These are phyloP conservation scores for Cavia aperea DNA, from an alignment of 2,113 vertebrate genomes.

Conservation along the genomic window DNA sequence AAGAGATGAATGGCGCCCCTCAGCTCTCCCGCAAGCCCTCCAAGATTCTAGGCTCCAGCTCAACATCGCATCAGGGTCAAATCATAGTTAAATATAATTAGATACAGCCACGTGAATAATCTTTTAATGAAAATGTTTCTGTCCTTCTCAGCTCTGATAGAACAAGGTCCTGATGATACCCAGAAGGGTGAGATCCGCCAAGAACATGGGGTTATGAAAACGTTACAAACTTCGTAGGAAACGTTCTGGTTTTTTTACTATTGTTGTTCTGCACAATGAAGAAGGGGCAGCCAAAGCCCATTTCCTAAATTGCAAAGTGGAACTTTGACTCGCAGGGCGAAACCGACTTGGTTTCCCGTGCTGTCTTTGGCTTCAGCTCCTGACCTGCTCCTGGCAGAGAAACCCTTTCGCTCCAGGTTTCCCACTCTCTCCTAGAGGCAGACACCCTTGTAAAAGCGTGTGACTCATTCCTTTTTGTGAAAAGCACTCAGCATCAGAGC, in stretches of 20 bases:
- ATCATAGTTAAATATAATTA: background rate
- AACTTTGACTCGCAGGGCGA: constrained; percentile 23
- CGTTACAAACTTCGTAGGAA: background rate
- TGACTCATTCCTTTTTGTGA: constrained; percentile 59
- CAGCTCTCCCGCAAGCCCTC: rapidly evolving
- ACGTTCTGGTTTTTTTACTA: background rate
- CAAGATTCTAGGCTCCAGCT: background rate
- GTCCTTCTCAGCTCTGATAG: background rate
- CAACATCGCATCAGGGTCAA: background rate
- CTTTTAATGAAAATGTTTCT: background rate
- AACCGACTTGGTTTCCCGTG: background rate
- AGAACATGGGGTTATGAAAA: constrained; percentile 26
- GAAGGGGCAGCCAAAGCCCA: constrained; percentile 4
- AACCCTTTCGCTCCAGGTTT: background rate
- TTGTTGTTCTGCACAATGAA: background rate
- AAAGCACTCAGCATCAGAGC: constrained; percentile 44
- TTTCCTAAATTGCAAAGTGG: constrained; percentile 27
- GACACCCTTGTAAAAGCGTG: constrained; percentile 51
- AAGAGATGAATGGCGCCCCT: background rate
- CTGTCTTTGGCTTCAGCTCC: constrained; percentile 18
- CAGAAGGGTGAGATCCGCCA: background rate
- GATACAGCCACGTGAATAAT: background rate
- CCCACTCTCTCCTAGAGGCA: constrained; percentile 47
- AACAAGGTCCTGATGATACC: background rate
- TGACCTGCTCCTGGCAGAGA: constrained; percentile 52